Evolutionary conservation across 1,140 invertebrate genomes (phyloP), one percentile per base, ranked within the genome.

Genomic region (Ceratosolen fusciceps): DNA sequence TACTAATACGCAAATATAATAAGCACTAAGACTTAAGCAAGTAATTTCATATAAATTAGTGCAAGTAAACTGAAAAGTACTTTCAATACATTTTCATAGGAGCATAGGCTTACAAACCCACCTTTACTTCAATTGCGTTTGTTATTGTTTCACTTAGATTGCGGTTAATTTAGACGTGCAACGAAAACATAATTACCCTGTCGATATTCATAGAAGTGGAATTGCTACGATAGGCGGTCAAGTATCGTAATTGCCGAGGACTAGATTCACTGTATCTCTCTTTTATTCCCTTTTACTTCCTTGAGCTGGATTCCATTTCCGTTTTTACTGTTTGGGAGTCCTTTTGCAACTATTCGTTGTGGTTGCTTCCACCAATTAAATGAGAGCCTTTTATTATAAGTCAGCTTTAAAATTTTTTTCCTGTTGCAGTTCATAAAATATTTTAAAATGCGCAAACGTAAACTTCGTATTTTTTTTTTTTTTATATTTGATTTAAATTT

Each of bases 241-340:
- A 71, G 68, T 14, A 31, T 52, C n/a, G 37, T 70, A 77, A 77
- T 77, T 71, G 67, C 21, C 54, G 68, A 78, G 76, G 54, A 65
- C 76, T 78, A 78, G 68, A 78, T 78, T 71, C 52, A 10, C 19
- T 39, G 34, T 10, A 39, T 43, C 75, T 70, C 34, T 77, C 52
- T 56, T 79, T 73, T 79, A 71, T 72, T 74, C 52, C 58, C 54
- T 80, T 80, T 60, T 14, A 52, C 67, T 80, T 80, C 37, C 67
- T 24, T 16, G 65, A 43, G 65, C 31, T 71, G 21, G 39, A 70
- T 75, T 68, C 39, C 65, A 54, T 39, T 68, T 73, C 49, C 71
- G 31, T 47, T 73, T 31, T 52, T 29, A 70, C 21, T 52, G 49
- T 54, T 72, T 5, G n/a, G 21, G 24, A 71, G 12, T 52, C 68